Evolutionary conservation across 1,140 invertebrate genomes (phyloP), one percentile per base, ranked within the genome.

Genomic region (Drosophila pseudoananassae): DNA sequence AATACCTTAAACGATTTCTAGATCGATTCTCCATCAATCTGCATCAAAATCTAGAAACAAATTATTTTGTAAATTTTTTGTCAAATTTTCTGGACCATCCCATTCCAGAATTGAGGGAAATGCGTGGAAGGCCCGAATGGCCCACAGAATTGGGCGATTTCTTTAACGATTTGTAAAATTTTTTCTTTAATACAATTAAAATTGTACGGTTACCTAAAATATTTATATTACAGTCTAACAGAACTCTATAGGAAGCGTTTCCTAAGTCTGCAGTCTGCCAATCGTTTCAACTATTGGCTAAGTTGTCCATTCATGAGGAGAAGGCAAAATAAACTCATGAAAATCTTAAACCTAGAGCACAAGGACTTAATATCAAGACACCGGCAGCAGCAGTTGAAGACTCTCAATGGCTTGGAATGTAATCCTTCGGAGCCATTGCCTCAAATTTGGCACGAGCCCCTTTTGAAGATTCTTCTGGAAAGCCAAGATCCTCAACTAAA

Each of bases 211-310:
- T n/a, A n/a, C n/a, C n/a, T n/a, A 29, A 1, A 7, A 10, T 6
- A 43, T 4, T 5, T 10, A 2, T 15, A 3, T 33, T 33, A 0
- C 23, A 85, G 82, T 1, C 51, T 87, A 1, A 65, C 58, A 0
- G 70, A 78, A 31, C 40, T 87, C 1, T 87, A 87, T 47, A 68
- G 83, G 1, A 47, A 75, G 15, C 82, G 82, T 14, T 88, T 82
- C 25, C 20, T 87, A 12, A 72, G 70, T 51, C 33, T 78, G 1
- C 65, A 63, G n/a, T 87, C 82, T 0, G 78, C 75, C 0, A 87
- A 82, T 40, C 58, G 78, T 1, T 52, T 88, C 3, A 82, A 50
- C 6, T 87, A 61, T 25, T 68, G 65, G 64, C 29, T 87, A 3
- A 61, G 27, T 10, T 78, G 69, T 17, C 82, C 82, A 0, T 36